Evolutionary conservation across 2,113 vertebrate species (phyloP), one percentile per base, ranked within the genome.

Genomic region (Lagopus leucura): DNA sequence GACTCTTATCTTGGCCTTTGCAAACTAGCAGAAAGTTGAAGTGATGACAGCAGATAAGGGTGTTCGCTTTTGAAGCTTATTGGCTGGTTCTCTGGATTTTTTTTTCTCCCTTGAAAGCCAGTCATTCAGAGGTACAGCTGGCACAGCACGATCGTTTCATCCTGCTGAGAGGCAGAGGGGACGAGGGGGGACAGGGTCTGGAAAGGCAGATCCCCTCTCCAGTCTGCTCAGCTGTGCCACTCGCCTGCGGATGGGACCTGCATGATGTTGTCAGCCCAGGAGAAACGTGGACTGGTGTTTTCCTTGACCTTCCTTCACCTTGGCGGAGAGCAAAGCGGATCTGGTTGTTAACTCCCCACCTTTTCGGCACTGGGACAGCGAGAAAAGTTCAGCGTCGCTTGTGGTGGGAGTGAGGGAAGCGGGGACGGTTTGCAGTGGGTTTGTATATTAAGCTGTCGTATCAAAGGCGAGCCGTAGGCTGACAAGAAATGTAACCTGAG

Each of bases 41-140:
- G 94, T 90, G 96, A 97, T 96, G 97, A 97, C 96, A 97, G 95
- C 90, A 93, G 97, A 97, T 97, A 97, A 97, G 97, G 79, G 57
- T 95, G 82, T 92, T 90, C 79, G 8, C 93, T 94, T 97, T 92
- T 94, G 91, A 95, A 96, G 87, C 92, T 94, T 84, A 96, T 96
- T 97, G 96, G 96, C 85, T 89, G 90, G 52, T 95, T 78, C 93
- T 86, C 47, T 67, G 69, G 38, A 67, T 55, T n/a, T 92, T 89
- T 84, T 88, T 92, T 80, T 34, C 0, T 58, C 27, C 15, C 42
- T 84, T 19, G 74, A 72, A 95, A 95, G 88, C 70, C 82, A 93
- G 91, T 93, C 93, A 90, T 96, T 96, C 65, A 90, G 93, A 89
- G 86, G 91, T 86, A 28, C 22, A 92, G 88, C 82, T 80, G 70